Percentiles rank a stretch among this genome's conserved stretches.
Conservation (phyloP, 1,140 invertebrate genomes). For the Drosophila bocki region DNA sequence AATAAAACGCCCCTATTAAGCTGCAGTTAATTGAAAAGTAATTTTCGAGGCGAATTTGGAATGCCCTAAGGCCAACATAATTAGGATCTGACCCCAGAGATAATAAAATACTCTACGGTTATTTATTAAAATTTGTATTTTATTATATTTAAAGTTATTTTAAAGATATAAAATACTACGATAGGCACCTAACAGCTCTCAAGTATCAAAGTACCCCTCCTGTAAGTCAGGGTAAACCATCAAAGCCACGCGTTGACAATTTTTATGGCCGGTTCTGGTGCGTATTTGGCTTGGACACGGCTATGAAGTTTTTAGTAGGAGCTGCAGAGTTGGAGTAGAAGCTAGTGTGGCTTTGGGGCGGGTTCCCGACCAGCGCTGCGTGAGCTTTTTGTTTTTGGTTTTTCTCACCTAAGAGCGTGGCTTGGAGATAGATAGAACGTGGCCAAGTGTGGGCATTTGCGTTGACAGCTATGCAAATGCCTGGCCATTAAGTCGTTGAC, state of each 20-base stretch:
- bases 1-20: conserved; percentile 79
- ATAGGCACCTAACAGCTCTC: neutral
- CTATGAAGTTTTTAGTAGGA: conserved; percentile 21
- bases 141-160: neutral
- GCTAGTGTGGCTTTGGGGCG: conserved; percentile 13
- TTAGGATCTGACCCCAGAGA: no score
- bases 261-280: conserved; percentile 75
- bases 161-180: no score
- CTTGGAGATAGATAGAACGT: conserved; percentile 40
- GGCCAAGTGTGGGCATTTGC: conserved; percentile 77
- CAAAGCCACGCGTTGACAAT: conserved; percentile 64
- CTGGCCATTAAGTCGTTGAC: conserved; percentile 77
- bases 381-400: conserved; percentile 46
- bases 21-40: conserved; percentile 32
- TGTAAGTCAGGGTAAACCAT: conserved; percentile 33
- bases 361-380: conserved; percentile 28
- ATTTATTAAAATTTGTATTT: neutral
- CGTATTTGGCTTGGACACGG: conserved; percentile 64
- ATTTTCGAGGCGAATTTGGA: neutral
- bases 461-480: conserved; percentile 80
- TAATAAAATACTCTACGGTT: neutral
- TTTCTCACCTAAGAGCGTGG: conserved; percentile 29
- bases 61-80: conserved; percentile 5
- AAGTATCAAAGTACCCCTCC: neutral
- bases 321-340: conserved; percentile 8